Evolutionary conservation across 2,113 vertebrate genomes (phyloP).

Genomic region (Naja naja): DNA sequence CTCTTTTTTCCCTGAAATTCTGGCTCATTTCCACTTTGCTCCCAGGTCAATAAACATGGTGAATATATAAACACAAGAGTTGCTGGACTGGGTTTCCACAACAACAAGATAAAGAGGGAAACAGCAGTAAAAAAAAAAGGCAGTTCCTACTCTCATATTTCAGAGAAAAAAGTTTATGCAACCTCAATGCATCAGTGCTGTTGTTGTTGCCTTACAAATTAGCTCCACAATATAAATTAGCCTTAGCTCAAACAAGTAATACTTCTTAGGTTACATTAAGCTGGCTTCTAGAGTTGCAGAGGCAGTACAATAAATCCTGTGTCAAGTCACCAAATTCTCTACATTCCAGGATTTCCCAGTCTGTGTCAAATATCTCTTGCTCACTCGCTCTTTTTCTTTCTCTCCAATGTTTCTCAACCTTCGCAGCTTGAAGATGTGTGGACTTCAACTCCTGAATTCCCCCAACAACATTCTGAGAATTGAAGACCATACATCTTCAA

Average conservation of each 20-base stretch:
- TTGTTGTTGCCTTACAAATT: slow-evolving; percentile 70
- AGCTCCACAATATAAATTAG: slow-evolving; percentile 53
- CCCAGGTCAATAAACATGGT: slow-evolving; percentile 52
- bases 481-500: neutral
- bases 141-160: slow-evolving; percentile 48
- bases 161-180: slow-evolving; percentile 61
- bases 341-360: slow-evolving; percentile 78
- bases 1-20: slow-evolving; percentile 56
- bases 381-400: too few species aligned
- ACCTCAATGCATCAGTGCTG: slow-evolving; percentile 42
- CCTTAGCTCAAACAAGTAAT: slow-evolving; percentile 58
- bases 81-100: slow-evolving; percentile 33
- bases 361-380: slow-evolving; percentile 69
- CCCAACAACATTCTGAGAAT: neutral
- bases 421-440: neutral
- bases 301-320: slow-evolving; percentile 63
- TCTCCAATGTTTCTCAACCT: neutral
- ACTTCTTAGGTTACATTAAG: slow-evolving; percentile 60
- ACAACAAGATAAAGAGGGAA: slow-evolving; percentile 23
- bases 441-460: neutral
- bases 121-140: slow-evolving; percentile 26
- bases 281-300: slow-evolving; percentile 44
- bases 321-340: slow-evolving; percentile 85
- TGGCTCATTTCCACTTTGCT: slow-evolving; percentile 61
- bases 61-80: slow-evolving; percentile 49